Evolutionary conservation across 2,888 invertebrate genomes (phyloP).

Genomic region (Branchinecta sandiegonensis): DNA sequence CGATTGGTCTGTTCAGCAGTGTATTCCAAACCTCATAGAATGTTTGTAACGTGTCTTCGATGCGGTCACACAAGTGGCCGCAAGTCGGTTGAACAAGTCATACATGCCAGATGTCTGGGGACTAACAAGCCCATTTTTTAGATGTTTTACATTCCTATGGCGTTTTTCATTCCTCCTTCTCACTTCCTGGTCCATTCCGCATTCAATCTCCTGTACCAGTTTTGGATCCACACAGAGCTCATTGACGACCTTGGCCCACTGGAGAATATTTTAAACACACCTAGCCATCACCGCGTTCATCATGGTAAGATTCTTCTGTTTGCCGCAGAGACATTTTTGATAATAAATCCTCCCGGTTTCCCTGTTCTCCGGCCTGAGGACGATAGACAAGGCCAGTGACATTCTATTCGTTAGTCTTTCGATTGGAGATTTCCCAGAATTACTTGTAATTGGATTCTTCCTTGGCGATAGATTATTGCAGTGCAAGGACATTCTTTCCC

Average conservation of each 20-base stretch:
- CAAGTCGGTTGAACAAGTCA: too few species aligned
- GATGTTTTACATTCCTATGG: conserved; percentile 39
- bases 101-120: too few species aligned
- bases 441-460: too few species aligned
- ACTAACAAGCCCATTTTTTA: conserved; percentile 23
- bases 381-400: too few species aligned
- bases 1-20: neutral
- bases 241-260: conserved; percentile 47
- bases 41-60: too few species aligned
- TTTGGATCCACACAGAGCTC: conserved; percentile 43
- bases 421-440: too few species aligned
- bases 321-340: neutral
- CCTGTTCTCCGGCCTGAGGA: too few species aligned
- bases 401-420: too few species aligned
- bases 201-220: conserved; percentile 48
- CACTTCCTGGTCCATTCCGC: conserved; percentile 70
- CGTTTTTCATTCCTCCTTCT: conserved; percentile 60
- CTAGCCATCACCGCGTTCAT: conserved; percentile 74
- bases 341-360: neutral
- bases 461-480: too few species aligned
- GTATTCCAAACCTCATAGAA: neutral
- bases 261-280: conserved; percentile 73
- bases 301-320: conserved; percentile 40
- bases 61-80: too few species aligned
- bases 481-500: too few species aligned